Evolutionary conservation across 2,797 vertebrate genomes (phyloP), one percentile per base, ranked within the genome.

Genomic region (Xiphophorus birchmanni): DNA sequence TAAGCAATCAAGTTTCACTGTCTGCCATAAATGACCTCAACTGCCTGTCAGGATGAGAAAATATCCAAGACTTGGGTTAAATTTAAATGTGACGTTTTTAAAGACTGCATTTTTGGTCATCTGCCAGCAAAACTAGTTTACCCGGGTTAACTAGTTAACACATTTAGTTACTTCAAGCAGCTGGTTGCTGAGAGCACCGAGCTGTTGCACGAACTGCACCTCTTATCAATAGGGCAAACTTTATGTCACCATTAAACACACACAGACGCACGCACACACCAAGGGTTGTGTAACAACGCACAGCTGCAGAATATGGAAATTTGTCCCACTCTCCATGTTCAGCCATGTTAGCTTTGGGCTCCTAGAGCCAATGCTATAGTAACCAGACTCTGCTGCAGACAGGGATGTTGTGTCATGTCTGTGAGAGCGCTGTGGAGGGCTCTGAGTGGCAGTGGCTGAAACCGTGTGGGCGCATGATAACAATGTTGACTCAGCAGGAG

Each of bases 181-280:
- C 76, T 35, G 23, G 74, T 56, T 74, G 5, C 86, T 86, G 82
- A 73, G 82, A 83, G 83, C 80, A 80, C 85, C 74, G 81, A 84
- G 79, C 86, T 52, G 84, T 92, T 93, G 83, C 71, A 91, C 90
- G 91, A 93, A 80, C 83, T 84, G 72, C 52, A 47, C 32, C 78
- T 80, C 85, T 94, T 93, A 94, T 94, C 92, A 91, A 80, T 75
- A 76, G 90, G 82, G 85, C 92, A 92, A 92, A 91, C 91, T 91
- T 89, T 88, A 90, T 69, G 82, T 74, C 82, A 80, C 80, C 69
- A 83, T 86, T 83, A 80, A 54, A 74, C 54, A 78, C 52, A 54
- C 58, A 76, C 77, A 67, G 42, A 73, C 77, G 77, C 45, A 42
- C 40, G 6, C 44, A 48, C 52, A 52, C 72, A 79, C 29, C 1